These are phyloP conservation scores for Struthidea cinerea DNA, from an alignment of 2,113 vertebrate species.

Conservation along the genomic window DNA sequence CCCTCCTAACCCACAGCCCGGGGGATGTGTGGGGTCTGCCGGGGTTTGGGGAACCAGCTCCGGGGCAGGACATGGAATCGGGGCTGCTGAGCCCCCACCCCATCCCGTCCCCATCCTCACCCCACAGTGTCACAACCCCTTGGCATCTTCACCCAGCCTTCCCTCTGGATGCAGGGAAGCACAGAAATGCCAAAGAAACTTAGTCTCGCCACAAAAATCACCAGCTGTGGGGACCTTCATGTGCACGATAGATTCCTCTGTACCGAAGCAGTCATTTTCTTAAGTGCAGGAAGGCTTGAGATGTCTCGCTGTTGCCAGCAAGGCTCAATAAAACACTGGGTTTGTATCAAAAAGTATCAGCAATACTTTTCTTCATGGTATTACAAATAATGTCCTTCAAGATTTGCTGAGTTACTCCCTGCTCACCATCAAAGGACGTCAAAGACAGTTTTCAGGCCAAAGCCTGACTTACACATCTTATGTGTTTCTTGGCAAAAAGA, in stretches of 20 bases:
- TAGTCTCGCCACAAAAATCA: background rate
- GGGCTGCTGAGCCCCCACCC: background rate
- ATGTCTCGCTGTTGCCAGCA: background rate
- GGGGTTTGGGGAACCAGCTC: background rate
- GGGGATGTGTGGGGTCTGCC: background rate
- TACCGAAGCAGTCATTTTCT: background rate
- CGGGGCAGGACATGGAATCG: background rate
- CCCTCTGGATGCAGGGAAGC: background rate
- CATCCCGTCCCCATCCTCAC: background rate
- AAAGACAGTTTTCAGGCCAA: rapidly evolving
- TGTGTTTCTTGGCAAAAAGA: background rate
- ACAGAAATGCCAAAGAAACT: background rate
- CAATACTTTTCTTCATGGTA: background rate
- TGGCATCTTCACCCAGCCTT: background rate
- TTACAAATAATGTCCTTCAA: background rate
- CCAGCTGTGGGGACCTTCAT: background rate
- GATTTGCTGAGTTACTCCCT: background rate
- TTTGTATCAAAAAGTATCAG: background rate
- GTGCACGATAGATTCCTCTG: background rate
- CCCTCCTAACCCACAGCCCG: no score
- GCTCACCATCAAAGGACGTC: background rate
- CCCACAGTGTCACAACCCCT: background rate
- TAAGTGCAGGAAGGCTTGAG: background rate
- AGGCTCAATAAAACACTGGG: background rate
- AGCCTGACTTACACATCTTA: background rate